Percentiles rank a stretch among this genome's conserved stretches.
Evolutionary conservation across 2,797 vertebrate genomes (phyloP).

Genomic region (Squalus acanthias): DNA sequence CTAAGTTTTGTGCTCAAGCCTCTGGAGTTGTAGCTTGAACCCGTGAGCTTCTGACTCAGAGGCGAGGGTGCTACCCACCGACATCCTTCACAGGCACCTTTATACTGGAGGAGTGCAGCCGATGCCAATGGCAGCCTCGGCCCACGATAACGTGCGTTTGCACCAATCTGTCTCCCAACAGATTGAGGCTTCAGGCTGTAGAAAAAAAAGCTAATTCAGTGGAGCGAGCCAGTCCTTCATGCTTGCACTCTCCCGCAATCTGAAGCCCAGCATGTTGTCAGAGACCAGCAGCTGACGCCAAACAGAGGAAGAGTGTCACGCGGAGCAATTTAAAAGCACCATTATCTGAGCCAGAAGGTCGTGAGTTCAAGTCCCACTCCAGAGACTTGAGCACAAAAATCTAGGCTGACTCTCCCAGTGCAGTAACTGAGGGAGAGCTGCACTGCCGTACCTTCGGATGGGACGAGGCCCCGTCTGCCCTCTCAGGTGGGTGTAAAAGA

Average conservation of each 20-base stretch:
- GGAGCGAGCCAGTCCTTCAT: neutral
- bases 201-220: neutral
- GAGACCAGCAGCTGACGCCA: neutral
- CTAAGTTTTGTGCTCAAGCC: neutral
- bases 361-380: no score
- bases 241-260: neutral
- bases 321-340: neutral
- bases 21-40: neutral
- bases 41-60: neutral
- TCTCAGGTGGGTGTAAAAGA: no score
- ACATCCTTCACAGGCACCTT: neutral
- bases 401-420: no score
- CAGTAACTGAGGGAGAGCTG: no score
- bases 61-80: neutral
- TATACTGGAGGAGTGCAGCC: neutral
- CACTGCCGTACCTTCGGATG: no score
- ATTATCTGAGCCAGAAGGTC: no score
- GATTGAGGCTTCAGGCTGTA: neutral
- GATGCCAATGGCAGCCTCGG: neutral
- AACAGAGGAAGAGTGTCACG: neutral
- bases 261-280: neutral
- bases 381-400: no score
- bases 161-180: neutral
- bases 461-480: no score
- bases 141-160: neutral